These are phyloP conservation scores for Syrmaticus mikado DNA, from an alignment of 2,113 vertebrate genomes.

Conservation along the genomic window DNA sequence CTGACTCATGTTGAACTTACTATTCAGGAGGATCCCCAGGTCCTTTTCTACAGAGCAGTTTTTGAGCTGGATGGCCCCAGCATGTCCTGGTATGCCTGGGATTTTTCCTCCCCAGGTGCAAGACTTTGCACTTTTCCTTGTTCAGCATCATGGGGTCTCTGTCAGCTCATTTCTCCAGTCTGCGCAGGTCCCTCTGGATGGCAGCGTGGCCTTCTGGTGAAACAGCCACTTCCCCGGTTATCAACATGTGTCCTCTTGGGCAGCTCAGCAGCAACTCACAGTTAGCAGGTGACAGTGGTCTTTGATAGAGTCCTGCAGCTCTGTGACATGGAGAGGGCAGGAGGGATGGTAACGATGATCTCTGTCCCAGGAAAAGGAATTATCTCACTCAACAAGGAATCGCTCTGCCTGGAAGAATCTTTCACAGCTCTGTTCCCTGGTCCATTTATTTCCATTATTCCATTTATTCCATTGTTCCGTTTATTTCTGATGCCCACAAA, in stretches of 20 bases:
- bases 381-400: rapidly evolving
- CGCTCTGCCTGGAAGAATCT: background rate
- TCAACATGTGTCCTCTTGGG: background rate
- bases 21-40: too few relatives aligned
- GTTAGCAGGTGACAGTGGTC: background rate
- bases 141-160: too few relatives aligned
- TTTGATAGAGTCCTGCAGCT: background rate
- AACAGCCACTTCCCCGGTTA: background rate
- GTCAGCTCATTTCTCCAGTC: too few relatives aligned
- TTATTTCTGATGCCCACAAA: background rate
- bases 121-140: too few relatives aligned
- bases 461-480: background rate
- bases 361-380: background rate
- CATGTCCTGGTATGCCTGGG: too few relatives aligned
- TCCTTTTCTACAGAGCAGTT: too few relatives aligned
- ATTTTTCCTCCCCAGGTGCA: too few relatives aligned
- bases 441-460: too few relatives aligned
- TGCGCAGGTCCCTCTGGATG: too few relatives aligned
- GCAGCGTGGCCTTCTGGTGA: too few relatives aligned
- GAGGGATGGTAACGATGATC: background rate
- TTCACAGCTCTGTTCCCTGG: background rate
- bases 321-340: background rate
- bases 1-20: too few relatives aligned
- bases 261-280: background rate
- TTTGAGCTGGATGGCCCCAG: too few relatives aligned